phyloP scores from a whole-genome alignment of 2,888 invertebrate species.

The Tenthredo distinguenda region DNA sequence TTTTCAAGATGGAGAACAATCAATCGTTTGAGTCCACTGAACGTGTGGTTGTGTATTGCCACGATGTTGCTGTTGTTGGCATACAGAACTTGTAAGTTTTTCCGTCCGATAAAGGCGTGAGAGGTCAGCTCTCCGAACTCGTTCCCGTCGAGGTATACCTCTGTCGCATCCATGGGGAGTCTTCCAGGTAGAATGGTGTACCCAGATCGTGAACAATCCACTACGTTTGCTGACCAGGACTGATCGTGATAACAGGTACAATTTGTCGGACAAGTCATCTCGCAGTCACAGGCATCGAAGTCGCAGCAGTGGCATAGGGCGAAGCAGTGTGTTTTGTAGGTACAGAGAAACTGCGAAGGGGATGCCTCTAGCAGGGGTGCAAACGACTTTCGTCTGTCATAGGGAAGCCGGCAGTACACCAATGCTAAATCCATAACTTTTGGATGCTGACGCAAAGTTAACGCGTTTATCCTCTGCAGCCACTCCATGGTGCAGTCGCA shows the following conservation, averaged over 20 bases:
- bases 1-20: conserved; percentile 90
- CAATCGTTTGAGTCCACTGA: conserved; percentile 89
- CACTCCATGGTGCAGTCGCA: conserved; percentile 96
- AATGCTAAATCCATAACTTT: conserved; percentile 91
- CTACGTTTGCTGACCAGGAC: conserved; percentile 92
- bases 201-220: conserved; percentile 89
- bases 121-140: conserved; percentile 89
- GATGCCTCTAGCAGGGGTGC: conserved; percentile 90
- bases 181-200: conserved; percentile 90
- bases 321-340: conserved; percentile 93
- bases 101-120: conserved; percentile 92
- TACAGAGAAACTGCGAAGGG: conserved; percentile 92
- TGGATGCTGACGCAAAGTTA: conserved; percentile 89
- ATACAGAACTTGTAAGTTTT: conserved; percentile 90
- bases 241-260: conserved; percentile 96
- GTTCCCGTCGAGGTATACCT: conserved; percentile 93
- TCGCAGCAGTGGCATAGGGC: conserved; percentile 95
- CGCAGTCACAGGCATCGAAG: conserved; percentile 96
- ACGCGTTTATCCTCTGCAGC: conserved; percentile 91
- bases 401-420: conserved; percentile 90
- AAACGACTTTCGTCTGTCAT: conserved; percentile 89
- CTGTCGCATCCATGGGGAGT: conserved; percentile 95
- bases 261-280: conserved; percentile 94
- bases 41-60: conserved; percentile 90
- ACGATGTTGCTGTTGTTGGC: conserved; percentile 92